Evolutionary conservation across 2,888 invertebrate genomes (phyloP), one percentile per base, ranked within the genome.

Genomic region (Brassicogethes aeneus): DNA sequence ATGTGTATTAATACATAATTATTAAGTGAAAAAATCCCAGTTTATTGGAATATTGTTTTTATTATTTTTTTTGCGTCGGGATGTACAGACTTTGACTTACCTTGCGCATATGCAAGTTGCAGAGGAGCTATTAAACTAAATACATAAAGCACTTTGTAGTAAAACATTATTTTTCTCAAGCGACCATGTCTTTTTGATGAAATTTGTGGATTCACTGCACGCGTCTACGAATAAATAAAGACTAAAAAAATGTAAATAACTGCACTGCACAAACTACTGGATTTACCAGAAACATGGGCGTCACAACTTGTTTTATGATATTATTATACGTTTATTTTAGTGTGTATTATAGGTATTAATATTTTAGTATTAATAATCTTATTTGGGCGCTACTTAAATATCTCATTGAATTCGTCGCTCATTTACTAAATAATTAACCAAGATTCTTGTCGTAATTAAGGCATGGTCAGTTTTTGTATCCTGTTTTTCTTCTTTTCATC

Each of bases 271-370:
- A 23, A 7, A 23, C 23, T 43, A 31, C 32, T 13, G 34, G 34
- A 15, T 36, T 36, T 37, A 41, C 44, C 44, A 37, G 37, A 41
- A 41, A 32, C 44, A 44, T 38, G 35, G 41, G 44, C 44, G 41
- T 44, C 37, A 43, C 44, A 39, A 23, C 23, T 23, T 23, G 23
- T 23, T 23, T 23, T 23, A 23, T 5, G 5, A 10, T 7, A 23
- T 7, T 10, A 10, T 7, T 7, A 23, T 23, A 10, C 10, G 23
- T 23, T 23, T 23, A 23, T 23, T 23, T 23, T 7, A 23, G n/a
- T n/a, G n/a, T n/a, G n/a, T n/a, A n/a, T n/a, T n/a, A n/a, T n/a
- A n/a, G n/a, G n/a, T n/a, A n/a, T n/a, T n/a, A n/a, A n/a, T n/a
- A n/a, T n/a, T n/a, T n/a, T n/a, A n/a, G n/a, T n/a, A n/a, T n/a